Base-by-base conservation (phyloP, 1,140 invertebrate genomes). In the Maconellicoccus hirsutus region DNA sequence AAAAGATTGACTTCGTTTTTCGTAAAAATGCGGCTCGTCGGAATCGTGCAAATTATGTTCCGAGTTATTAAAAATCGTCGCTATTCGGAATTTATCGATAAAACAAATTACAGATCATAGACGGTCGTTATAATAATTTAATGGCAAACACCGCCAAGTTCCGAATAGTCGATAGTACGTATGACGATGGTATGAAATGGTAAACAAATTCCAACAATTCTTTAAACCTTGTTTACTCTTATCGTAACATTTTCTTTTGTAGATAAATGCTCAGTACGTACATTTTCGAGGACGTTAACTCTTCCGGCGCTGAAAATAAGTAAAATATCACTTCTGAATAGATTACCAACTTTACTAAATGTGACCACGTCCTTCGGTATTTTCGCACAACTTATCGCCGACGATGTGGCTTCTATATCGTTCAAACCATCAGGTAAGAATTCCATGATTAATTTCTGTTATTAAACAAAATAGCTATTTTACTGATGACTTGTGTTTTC, bases 111-210 rank as follows among this genome's bases (percentile, higher is more conserved):
- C 75, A 82, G 92, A 25, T 84, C 85, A 0, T 84, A 63, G 92
- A 95, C 78, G 93, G 92, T 0, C 86, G 89, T 0, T 96, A 93
- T 77, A 96, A 94, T 77, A 94, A 95, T 78, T 75, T 90, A 3
- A 85, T 85, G 72, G 85, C 91, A 0, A 85, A 86, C 73, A 89
- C 87, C 0, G 83, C 85, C 39, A 87, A 95, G 74, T 83, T 84
- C 7, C 84, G 95, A 71, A 81, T 98, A 0, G 75, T 95, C 10
- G 87, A 87, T 7, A 85, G 92, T 0, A 88, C 86, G 75, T 94
- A 93, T 79, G 85, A 84, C 10, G 91, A 94, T 79, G 89, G 89
- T 90, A 80, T 82, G 82, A 14, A 52, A 52, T 52, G 10, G 10
- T 16, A 52, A 52, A 52, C 42, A 19, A 52, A 33, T 33, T 33